These are phyloP conservation scores for Procambarus virginalis DNA, from an alignment of 1,140 invertebrate species.

Conservation along the genomic window DNA sequence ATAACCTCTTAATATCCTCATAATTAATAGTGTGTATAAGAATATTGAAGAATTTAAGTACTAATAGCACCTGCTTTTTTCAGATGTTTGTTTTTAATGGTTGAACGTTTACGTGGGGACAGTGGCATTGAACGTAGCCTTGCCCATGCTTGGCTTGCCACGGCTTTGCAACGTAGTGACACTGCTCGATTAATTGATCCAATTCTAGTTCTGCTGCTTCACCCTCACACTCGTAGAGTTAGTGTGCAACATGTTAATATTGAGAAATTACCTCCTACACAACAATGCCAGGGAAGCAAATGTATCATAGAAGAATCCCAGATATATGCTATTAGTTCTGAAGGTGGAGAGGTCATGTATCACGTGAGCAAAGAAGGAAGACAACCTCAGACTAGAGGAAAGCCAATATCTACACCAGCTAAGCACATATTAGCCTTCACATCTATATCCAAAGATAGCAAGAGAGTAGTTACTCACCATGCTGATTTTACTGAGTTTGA, in stretches of 20 bases:
- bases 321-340: constrained; percentile 90
- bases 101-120: constrained; percentile 81
- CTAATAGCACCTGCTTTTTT: constrained; percentile 35
- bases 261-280: constrained; percentile 77
- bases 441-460: constrained; percentile 64
- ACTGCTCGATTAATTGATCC: constrained; percentile 87
- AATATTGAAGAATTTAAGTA: not conserved
- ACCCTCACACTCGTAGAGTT: constrained; percentile 87
- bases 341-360: constrained; percentile 90
- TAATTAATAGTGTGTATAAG: not conserved
- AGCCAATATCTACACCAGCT: constrained; percentile 70
- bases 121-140: constrained; percentile 79
- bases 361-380: constrained; percentile 79
- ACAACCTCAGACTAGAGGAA: constrained; percentile 63
- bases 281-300: constrained; percentile 68
- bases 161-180: constrained; percentile 84
- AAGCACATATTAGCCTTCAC: constrained; percentile 70
- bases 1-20: no score
- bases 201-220: constrained; percentile 84
- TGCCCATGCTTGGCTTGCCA: constrained; percentile 83
- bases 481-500: constrained; percentile 76
- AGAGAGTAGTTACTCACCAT: constrained; percentile 76
- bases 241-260: constrained; percentile 90
- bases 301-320: constrained; percentile 77
- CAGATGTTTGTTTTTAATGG: constrained; percentile 83